phyloP scores from a whole-genome alignment of 2,797 vertebrate genomes.

The Falco concolor region DNA sequence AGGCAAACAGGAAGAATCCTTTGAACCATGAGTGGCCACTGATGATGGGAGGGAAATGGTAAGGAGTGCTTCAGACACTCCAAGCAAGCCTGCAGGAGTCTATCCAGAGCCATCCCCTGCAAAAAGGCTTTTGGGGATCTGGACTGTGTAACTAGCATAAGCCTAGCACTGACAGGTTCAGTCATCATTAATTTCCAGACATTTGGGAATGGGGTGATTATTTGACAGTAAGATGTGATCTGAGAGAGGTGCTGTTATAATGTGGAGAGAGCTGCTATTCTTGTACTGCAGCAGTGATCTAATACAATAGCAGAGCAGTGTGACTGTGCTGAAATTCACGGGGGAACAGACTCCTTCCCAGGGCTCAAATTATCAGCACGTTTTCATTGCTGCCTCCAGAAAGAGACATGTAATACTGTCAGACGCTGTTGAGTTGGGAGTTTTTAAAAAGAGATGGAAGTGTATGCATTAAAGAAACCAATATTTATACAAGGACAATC shows the following conservation, averaged over 20 bases:
- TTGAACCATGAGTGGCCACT: not conserved
- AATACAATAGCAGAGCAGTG: constrained; percentile 58
- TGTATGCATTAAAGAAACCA: constrained; percentile 27
- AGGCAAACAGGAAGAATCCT: not conserved
- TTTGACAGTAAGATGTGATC: constrained; percentile 32
- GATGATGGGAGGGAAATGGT: not conserved
- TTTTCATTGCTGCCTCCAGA: constrained; percentile 61
- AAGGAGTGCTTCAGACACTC: not conserved
- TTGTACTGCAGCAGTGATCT: constrained; percentile 43
- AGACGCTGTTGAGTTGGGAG: constrained; percentile 63
- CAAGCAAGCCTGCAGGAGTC: not conserved
- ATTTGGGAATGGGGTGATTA: constrained; percentile 32
- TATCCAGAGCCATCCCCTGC: not conserved
- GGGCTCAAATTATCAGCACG: constrained; percentile 70
- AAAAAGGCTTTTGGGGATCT: not conserved
- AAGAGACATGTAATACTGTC: constrained; percentile 64
- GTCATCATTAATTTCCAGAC: constrained; percentile 30
- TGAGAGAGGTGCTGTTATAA: constrained; percentile 30
- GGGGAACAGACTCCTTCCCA: constrained; percentile 61
- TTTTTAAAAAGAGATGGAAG: constrained; percentile 62
- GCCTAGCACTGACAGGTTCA: not conserved
- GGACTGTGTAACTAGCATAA: not conserved
- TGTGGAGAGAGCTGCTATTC: constrained; percentile 47
- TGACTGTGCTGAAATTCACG: constrained; percentile 56
- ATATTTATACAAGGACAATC: constrained; percentile 61